Evolutionary conservation across 2,113 vertebrate species (phyloP).

Genomic region (Coregonus clupeaformis): DNA sequence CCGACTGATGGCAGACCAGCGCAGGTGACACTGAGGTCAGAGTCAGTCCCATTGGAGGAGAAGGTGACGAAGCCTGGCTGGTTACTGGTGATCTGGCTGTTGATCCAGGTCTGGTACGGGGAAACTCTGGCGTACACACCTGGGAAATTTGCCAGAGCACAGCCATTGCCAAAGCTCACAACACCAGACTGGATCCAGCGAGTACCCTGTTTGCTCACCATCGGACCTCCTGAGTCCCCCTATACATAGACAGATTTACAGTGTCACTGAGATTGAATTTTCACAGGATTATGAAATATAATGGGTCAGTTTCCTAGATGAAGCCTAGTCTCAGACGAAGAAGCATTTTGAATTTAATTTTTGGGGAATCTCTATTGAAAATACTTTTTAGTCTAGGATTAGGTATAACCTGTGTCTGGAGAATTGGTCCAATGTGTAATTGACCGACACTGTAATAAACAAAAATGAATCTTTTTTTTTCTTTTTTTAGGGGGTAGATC

Average conservation of each 20-base stretch:
- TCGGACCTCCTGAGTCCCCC: conserved; percentile 86
- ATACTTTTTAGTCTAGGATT: not conserved
- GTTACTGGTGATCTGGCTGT: not conserved
- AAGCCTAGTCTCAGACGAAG: too few relatives aligned
- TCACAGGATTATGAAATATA: not conserved
- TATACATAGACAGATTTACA: conserved; percentile 54
- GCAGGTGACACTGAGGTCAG: not conserved
- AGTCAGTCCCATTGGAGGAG: not conserved
- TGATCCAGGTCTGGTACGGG: conserved; percentile 53
- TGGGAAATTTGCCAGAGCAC: conserved; percentile 47
- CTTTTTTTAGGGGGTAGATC: too few relatives aligned
- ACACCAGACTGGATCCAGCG: conserved; percentile 79
- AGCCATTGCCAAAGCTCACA: conserved; percentile 82
- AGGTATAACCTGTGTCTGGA: not conserved
- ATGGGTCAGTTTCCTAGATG: too few relatives aligned
- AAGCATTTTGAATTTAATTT: too few relatives aligned
- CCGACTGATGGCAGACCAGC: too few relatives aligned
- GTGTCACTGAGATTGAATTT: not conserved
- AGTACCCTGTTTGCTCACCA: conserved; percentile 68
- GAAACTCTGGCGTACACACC: conserved; percentile 61
- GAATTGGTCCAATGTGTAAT: not conserved
- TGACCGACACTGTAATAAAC: not conserved
- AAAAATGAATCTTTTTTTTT: too few relatives aligned
- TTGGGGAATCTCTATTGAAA: too few relatives aligned
- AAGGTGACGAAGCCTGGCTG: conserved; percentile 35